phyloP scores from a whole-genome alignment of 2,797 vertebrate genomes.

The Enteromius fasciolatus region DNA sequence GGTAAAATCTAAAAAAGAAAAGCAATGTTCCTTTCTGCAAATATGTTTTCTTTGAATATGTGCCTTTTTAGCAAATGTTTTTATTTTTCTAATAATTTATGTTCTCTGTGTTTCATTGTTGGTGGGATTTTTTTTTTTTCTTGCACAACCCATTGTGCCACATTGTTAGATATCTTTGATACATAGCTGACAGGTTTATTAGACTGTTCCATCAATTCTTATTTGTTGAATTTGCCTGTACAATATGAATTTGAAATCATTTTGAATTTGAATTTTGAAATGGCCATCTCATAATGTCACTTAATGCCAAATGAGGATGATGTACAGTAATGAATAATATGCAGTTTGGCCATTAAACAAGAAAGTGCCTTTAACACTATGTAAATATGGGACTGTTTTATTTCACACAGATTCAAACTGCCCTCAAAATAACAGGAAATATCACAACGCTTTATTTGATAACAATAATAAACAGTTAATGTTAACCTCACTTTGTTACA shows the following conservation, averaged over 20 bases:
- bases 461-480: no score
- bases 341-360: neutral
- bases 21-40: conserved; percentile 51
- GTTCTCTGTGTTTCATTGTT: conserved; percentile 41
- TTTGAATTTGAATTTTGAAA: neutral
- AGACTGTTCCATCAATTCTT: neutral
- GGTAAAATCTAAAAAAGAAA: conserved; percentile 43
- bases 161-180: conserved; percentile 22
- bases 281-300: neutral
- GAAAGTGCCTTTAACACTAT: neutral
- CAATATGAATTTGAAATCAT: neutral
- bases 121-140: neutral
- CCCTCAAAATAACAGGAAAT: neutral
- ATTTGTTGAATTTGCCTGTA: conserved; percentile 19
- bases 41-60: conserved; percentile 56
- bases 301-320: neutral
- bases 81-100: conserved; percentile 61
- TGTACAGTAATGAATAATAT: neutral
- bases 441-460: neutral
- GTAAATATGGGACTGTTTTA: neutral
- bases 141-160: neutral
- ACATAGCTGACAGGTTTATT: neutral
- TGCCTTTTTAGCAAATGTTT: conserved; percentile 36
- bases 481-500: no score
- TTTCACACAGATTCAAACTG: neutral